Base-by-base conservation (phyloP, 2,888 invertebrate genomes). In the Barypeithes pellucidus region DNA sequence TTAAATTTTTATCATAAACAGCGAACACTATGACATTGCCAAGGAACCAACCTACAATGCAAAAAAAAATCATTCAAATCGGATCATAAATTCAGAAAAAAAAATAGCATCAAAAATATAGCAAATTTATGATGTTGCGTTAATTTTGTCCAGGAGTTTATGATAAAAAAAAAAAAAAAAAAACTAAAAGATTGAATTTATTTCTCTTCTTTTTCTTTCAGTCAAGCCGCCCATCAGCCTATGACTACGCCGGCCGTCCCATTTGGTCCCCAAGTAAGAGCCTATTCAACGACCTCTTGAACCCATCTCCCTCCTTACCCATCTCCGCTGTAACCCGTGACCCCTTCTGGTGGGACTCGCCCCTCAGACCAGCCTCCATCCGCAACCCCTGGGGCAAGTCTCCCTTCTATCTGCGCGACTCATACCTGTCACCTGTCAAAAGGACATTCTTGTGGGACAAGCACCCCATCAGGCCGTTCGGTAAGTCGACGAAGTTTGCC, bases 401-500 rank as follows among this genome's bases (percentile, higher is more conserved):
- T 85, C 93, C 94, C 76, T 93, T 91, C 86, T 93, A 92, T 88
- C 89, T 95, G 85, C 90, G 96, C 81, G 93, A 94, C 89, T 95
- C 95, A 84, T 96, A 93, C 89, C 91, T 96, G 87, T 95, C 95
- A 84, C 96, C 96, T 76, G 91, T 96, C 86, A 95, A 95, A 90
- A 93, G 94, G 88, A 93, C 92, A 88, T 96, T 94, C 89, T 90
- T 96, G 84, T 96, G 96, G 96, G 92, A 93, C 88, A 93, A 93
- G 88, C 95, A 96, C 88, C 96, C 96, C 86, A 90, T 94, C 87
- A 93, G 95, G 89, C 95, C 95, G 85, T 92, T 95, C 89, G 94
- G 95, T 95, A 92, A 91, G 94, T 92, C 81, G 79, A 66, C 66
- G 41, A 29, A 2, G 29, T 43, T 24, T 43, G 43, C 62, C 54